A percentile compares a stretch with the other conserved stretches of the same genome.
Conservation (phyloP, 2,888 invertebrate species). For the Baccha elongata region DNA sequence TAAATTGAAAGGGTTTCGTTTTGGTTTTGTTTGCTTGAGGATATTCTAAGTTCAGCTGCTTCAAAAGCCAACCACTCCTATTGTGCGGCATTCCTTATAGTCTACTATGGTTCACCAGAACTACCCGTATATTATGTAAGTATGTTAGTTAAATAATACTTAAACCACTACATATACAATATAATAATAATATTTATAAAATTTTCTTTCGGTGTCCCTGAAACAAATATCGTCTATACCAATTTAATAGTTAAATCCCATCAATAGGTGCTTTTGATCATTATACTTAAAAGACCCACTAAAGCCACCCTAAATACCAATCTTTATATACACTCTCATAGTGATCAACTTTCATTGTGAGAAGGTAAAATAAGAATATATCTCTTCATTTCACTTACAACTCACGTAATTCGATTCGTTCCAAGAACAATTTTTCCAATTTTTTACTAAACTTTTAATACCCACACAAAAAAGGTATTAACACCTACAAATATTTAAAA, state of each 20-base stretch:
- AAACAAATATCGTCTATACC: no score
- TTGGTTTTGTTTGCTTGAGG: no score
- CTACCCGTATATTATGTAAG: no score
- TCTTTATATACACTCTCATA: neutral
- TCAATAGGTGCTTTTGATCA: neutral
- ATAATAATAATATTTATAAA: no score
- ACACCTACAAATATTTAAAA: slow-evolving; percentile 68
- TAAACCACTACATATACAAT: no score
- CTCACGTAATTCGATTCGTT: slow-evolving; percentile 72
- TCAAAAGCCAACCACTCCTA: no score
- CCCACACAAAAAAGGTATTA: slow-evolving; percentile 72
- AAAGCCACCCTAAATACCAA: neutral
- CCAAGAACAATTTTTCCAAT: slow-evolving; percentile 43
- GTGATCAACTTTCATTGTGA: slow-evolving; percentile 13
- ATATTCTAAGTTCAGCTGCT: no score
- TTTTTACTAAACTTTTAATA: slow-evolving; percentile 67
- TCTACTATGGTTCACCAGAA: no score
- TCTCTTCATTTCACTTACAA: slow-evolving; percentile 66
- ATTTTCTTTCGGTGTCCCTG: no score
- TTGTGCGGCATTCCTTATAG: no score
- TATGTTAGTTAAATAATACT: no score
- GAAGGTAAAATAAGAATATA: slow-evolving; percentile 10
- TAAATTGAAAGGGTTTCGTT: no score
- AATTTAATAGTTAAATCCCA: neutral
- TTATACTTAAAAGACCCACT: neutral